Evolutionary conservation across 2,797 vertebrate genomes (phyloP), one percentile per base, ranked within the genome.

Genomic region (Fundulus diaphanus): DNA sequence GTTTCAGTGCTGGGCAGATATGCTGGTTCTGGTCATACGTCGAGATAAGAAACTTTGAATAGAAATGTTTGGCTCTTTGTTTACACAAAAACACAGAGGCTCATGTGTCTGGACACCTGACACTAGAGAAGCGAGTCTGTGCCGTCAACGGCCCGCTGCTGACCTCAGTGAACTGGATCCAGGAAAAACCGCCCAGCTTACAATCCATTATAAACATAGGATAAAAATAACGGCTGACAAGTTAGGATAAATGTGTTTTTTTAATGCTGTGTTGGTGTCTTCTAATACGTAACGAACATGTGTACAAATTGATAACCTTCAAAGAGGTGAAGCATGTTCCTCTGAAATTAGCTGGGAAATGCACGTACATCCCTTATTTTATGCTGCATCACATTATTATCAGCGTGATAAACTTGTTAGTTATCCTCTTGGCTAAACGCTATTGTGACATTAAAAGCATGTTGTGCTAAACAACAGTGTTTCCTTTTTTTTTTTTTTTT

Each of bases 21-120:
- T 40, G 63, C 49, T 48, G 35, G 46, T 7, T 66, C 44, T 44
- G 63, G 31, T 70, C 27, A 5, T 40, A 59, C 9, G 16, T 67
- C 56, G 46, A 0, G 18, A 27, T 24, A 7, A 48, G 44, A 70
- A 56, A 49, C 67, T 8, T 65, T 80, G 61, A 76, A 33, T 18
- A 44, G 9, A 51, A 74, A 11, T 48, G 37, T 40, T 74, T 13
- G 61, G 11, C 18, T 51, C 48, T 77, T 35, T 84, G 75, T 88
- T 83, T 82, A 68, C n/a, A 76, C 63, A 66, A 69, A 84, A 86
- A 82, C 54, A 76, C 6, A 4, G 22, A 35, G 42, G 35, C 40
- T 84, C 63, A 35, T 0, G 51, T 82, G 68, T 73, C 59, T 57
- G 33, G 56, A 66, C 42, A 65, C 31, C 22, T 13, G 54, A 70